Percentiles rank a stretch among this genome's conserved stretches.
These are phyloP conservation scores for Clarias batrachus DNA, from an alignment of 2,113 vertebrate species.

Conservation along the genomic window DNA sequence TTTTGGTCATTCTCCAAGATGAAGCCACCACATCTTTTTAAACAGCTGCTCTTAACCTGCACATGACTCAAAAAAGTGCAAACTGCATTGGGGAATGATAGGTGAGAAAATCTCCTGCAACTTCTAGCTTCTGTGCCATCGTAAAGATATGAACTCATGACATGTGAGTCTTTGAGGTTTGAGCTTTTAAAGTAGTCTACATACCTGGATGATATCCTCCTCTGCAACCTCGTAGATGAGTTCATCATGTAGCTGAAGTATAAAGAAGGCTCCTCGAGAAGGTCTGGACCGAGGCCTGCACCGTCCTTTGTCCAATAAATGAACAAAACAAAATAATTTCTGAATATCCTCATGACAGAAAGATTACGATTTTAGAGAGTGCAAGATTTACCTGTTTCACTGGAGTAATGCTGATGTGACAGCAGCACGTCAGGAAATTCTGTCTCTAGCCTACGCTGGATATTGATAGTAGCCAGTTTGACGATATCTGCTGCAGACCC, in stretches of 20 bases:
- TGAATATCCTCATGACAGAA: background rate
- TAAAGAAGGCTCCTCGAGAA: constrained; percentile 81
- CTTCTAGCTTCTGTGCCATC: background rate
- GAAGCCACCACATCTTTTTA: background rate
- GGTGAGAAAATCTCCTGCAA: background rate
- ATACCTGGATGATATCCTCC: constrained; percentile 87
- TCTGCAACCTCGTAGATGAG: constrained; percentile 93
- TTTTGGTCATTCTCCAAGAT: background rate
- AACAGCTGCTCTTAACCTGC: background rate
- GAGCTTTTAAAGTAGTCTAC: background rate
- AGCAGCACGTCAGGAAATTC: constrained; percentile 68
- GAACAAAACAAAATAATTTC: background rate
- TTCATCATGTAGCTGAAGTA: constrained; percentile 95
- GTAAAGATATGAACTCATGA: background rate
- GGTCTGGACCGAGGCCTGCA: constrained; percentile 53
- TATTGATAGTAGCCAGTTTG: constrained; percentile 91
- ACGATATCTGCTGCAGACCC: constrained; percentile 96
- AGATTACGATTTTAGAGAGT: background rate
- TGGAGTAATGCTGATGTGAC: constrained; percentile 79
- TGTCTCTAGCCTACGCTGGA: constrained; percentile 80
- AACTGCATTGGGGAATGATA: background rate
- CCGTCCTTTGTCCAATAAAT: constrained; percentile 39
- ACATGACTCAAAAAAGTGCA: background rate
- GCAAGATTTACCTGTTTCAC: constrained; percentile 60
- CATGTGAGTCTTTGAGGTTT: too few relatives aligned